These are phyloP conservation scores for Acrocephalus kingi DNA, from an alignment of 2,113 vertebrate genomes.

Conservation along the genomic window DNA sequence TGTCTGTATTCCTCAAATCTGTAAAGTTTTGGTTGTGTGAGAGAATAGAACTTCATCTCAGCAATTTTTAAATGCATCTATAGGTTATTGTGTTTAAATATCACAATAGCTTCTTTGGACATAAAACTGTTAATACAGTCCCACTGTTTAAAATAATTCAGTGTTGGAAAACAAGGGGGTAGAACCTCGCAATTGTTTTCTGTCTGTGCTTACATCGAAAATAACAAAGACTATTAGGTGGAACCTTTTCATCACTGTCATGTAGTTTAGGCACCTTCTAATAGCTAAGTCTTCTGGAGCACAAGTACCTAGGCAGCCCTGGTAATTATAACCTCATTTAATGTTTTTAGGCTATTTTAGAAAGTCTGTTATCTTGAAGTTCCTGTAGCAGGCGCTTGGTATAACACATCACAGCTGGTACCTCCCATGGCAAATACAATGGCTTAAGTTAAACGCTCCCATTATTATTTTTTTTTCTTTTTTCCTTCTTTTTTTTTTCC, in stretches of 20 bases:
- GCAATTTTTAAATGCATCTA: not conserved
- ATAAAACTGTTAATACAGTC: not conserved
- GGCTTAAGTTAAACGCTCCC: not conserved
- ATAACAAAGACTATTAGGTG: not conserved
- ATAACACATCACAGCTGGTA: not conserved
- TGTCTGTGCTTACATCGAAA: not conserved
- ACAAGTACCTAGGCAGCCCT: not conserved
- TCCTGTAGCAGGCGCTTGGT: not conserved
- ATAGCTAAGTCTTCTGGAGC: not conserved
- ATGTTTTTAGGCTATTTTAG: not conserved
- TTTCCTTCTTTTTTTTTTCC: not conserved
- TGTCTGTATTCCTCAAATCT: not conserved
- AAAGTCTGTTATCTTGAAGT: not conserved
- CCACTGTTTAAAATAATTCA: not conserved
- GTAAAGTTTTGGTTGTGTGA: not conserved
- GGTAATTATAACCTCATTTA: not conserved
- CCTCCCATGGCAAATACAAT: not conserved
- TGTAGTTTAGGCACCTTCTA: not conserved
- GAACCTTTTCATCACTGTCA: not conserved
- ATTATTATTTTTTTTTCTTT: not conserved
- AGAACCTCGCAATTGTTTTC: not conserved
- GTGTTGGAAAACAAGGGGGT: not conserved
- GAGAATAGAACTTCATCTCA: not conserved
- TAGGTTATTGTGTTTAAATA: not conserved
- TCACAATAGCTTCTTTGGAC: not conserved